phyloP scores from a whole-genome alignment of 2,797 vertebrate species.

The Danio aesculapii region DNA sequence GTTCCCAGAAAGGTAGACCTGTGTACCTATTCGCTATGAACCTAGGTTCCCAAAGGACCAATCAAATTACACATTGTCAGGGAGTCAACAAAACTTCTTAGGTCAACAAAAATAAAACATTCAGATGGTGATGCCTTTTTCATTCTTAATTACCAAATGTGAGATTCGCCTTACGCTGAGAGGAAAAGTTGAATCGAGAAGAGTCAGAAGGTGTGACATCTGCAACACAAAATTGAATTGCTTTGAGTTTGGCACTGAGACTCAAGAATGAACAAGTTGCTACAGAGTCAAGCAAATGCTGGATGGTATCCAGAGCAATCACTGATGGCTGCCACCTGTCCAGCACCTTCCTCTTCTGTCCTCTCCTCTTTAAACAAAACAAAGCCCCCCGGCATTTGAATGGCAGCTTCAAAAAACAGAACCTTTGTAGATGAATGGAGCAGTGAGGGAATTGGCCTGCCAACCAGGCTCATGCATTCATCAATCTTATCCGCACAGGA shows the following conservation, averaged over 20 bases:
- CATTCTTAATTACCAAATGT: neutral
- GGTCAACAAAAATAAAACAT: neutral
- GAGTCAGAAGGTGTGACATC: neutral
- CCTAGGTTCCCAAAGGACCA: neutral
- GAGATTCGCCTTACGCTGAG: too few species aligned
- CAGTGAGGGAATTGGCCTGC: conserved; percentile 58
- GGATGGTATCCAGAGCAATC: conserved; percentile 45
- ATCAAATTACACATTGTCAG: neutral
- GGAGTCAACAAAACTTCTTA: neutral
- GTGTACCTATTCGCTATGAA: too few species aligned
- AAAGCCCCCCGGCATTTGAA: conserved; percentile 49
- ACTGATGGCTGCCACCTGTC: conserved; percentile 53
- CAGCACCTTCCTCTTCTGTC: conserved; percentile 45
- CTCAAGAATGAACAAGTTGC: conserved; percentile 21
- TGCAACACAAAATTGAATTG: neutral
- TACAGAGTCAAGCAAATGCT: conserved; percentile 25
- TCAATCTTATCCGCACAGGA: conserved; percentile 62
- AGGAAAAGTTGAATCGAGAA: neutral
- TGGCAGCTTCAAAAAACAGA: conserved; percentile 56
- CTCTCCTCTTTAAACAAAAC: conserved; percentile 52
- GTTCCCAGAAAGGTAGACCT: too few species aligned
- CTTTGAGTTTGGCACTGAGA: neutral
- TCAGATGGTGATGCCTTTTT: neutral
- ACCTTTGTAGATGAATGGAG: conserved; percentile 54
- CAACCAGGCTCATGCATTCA: conserved; percentile 56